Base-by-base conservation (phyloP, 2,888 invertebrate genomes). In the Lysandra coridon region DNA sequence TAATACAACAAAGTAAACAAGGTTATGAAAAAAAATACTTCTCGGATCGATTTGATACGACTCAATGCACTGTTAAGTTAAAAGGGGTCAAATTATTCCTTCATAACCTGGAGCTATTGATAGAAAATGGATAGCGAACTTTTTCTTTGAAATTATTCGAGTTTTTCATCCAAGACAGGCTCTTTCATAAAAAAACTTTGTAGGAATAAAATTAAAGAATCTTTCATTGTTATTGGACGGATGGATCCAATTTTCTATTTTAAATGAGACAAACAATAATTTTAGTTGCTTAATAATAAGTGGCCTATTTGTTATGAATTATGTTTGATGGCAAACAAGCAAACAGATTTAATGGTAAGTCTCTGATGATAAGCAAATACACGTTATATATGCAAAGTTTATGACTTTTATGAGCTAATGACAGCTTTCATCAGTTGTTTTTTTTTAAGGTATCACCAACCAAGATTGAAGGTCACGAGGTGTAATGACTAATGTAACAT, bases 81-180 rank as follows among this genome's bases (percentile, higher is more conserved):
- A 69, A 69, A 69, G 14, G 33, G 37, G 33, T 37, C 33, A 69
- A 69, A 69, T 69, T 69, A 69, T 69, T 69, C 17, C 33, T 33
- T 69, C 64, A 17, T 69, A 69, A 33, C 60, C 60, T 40, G 77
- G 60, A 78, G 77, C 23, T 57, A 60, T 78, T 33, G 53, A 60
- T 33, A 60, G 60, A 49, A 60, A 78, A 60, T 62, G 77, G 33
- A n/a, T 33, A 40, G 23, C 37, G 5, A 78, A 78, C 69, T 69
- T 69, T 37, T 69, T 69, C 14, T 69, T 69, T 37, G 69, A 37
- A 14, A 69, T 69, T 37, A 69, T 69, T 69, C 33, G 33, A 69
- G 69, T 69, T 69, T 33, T 37, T 69, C 37, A 4, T 69, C 3
- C 6, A n/a, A 23, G 40, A 30, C 23, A 10, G 10, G 57, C 4